These are phyloP conservation scores for Odontomachus brunneus DNA, from an alignment of 1,140 invertebrate species.

Conservation along the genomic window DNA sequence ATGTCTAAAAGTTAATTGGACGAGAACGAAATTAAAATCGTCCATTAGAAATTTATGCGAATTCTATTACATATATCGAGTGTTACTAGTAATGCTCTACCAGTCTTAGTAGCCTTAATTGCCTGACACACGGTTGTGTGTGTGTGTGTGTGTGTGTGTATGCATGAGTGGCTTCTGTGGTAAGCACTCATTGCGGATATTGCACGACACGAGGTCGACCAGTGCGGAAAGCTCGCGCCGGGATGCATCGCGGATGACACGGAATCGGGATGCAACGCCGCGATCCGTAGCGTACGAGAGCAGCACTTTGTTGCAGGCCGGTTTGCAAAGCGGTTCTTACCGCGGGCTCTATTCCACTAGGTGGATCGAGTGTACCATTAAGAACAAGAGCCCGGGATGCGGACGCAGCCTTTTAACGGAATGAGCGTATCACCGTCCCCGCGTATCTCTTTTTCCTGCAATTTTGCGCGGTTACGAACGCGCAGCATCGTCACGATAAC, in stretches of 20 bases:
- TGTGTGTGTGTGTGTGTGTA: no score
- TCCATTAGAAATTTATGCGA: not conserved
- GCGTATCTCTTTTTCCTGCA: constrained; percentile 55
- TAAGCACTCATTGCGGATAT: constrained; percentile 16
- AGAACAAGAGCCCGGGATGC: constrained; percentile 56
- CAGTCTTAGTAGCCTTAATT: not conserved
- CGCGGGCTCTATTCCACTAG: constrained; percentile 41
- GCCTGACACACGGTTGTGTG: constrained; percentile 1
- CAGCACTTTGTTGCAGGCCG: constrained; percentile 62
- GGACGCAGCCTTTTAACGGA: constrained; percentile 66
- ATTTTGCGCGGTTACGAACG: constrained; percentile 33
- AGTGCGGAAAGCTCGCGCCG: constrained; percentile 16
- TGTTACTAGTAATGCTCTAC: no score
- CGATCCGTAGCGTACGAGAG: not conserved
- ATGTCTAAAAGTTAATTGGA: no score
- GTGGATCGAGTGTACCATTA: constrained; percentile 67
- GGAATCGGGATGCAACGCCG: constrained; percentile 38
- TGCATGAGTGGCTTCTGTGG: constrained; percentile 1
- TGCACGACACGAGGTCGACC: constrained; percentile 1
- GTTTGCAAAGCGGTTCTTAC: constrained; percentile 71
- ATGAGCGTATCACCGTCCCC: constrained; percentile 56
- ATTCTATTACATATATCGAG: not conserved
- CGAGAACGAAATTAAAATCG: no score
- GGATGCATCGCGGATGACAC: constrained; percentile 34
- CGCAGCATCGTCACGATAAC: constrained; percentile 36